Evolutionary conservation across 2,113 vertebrate species (phyloP), one percentile per base, ranked within the genome.

Genomic region (Deroptyus accipitrinus): DNA sequence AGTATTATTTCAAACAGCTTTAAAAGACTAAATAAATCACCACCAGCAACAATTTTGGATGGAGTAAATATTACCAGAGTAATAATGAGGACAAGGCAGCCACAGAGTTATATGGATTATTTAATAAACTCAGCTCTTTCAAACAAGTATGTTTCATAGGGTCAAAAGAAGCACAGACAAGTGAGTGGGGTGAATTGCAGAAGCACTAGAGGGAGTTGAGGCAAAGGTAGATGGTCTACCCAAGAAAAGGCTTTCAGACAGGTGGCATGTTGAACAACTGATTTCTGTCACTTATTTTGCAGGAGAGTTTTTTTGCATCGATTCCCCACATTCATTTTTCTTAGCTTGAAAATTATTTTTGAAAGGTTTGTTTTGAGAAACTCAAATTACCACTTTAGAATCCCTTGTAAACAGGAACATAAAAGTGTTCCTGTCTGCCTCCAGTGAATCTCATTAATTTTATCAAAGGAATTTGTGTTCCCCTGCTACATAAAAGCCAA

Each of bases 381-480:
- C 41, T 70, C 0, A 0, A 79, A 44, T 89, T 62, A 49, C 31
- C 44, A 69, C 93, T 80, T 89, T 76, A 78, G 89, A 95, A 46
- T 73, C 37, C 57, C 46, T 95, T 4, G 7, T 95, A 92, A 95
- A 95, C 72, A 91, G 78, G 85, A 96, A 95, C 75, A 88, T 88
- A 70, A 88, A 82, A 83, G 54, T 46, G 54, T 91, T 95, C 88
- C 63, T n/a, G 27, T 57, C 66, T 91, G 74, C 77, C 49, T 79
- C 78, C 3, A 4, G 39, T 67, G 37, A 76, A 92, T 87, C 67
- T 95, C 85, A 91, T 94, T 92, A 95, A 90, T 73, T 94, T 91
- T 90, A 90, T 91, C 87, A 90, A 83, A 96, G 87, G 85, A 87
- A 85, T 88, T 83, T 93, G 19, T 80, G 37, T 55, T 79, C 41